A percentile compares a stretch with the other conserved stretches of the same genome.
phyloP scores from a whole-genome alignment of 2,797 vertebrate species.

The Hemitrygon akajei region DNA sequence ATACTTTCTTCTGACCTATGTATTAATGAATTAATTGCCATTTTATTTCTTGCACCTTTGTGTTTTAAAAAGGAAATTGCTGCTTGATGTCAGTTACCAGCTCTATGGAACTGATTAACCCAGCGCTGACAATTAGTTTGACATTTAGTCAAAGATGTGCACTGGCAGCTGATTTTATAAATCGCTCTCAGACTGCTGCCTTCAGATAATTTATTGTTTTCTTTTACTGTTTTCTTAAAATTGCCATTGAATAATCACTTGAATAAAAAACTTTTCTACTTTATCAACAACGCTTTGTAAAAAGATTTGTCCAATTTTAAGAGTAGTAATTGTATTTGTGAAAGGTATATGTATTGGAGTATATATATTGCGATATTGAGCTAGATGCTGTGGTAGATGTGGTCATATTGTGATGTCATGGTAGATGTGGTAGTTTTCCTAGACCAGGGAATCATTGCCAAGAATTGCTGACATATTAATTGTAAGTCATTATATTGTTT shows the following conservation, averaged over 20 bases:
- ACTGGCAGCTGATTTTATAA: not conserved
- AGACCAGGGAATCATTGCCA: not conserved
- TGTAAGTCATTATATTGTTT: slow-evolving; percentile 5
- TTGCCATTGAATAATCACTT: not conserved
- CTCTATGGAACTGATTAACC: not conserved
- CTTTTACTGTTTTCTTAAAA: not conserved
- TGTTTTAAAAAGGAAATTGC: not conserved
- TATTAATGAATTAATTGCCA: not conserved
- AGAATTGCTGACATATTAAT: not conserved
- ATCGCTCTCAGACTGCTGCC: not conserved
- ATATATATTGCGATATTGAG: no score
- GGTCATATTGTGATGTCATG: no score
- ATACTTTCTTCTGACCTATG: not conserved
- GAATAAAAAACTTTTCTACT: not conserved
- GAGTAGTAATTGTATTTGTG: no score
- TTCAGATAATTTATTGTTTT: not conserved
- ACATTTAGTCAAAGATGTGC: not conserved
- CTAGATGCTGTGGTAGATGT: no score
- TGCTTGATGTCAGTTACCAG: not conserved
- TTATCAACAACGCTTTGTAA: not conserved
- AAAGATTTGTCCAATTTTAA: not conserved
- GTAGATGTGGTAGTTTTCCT: not conserved
- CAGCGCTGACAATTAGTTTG: not conserved
- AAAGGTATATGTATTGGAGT: no score
- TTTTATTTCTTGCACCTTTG: not conserved